These are phyloP conservation scores for Apotomis betuletana DNA, from an alignment of 2,888 invertebrate species.

Conservation along the genomic window DNA sequence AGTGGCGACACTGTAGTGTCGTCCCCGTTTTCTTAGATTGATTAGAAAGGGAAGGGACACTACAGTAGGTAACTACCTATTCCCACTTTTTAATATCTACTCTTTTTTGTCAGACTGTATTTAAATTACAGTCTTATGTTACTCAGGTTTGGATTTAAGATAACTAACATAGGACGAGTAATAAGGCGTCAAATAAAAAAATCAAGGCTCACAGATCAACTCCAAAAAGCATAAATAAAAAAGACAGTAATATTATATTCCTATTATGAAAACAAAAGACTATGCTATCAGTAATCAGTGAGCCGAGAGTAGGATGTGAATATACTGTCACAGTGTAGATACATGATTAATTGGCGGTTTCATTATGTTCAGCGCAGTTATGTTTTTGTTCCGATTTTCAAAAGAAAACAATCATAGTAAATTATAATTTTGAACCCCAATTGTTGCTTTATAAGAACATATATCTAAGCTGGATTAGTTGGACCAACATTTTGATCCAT, in stretches of 20 bases:
- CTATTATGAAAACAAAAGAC: too few relatives aligned
- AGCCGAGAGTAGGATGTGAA: conserved; percentile 21
- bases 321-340: conserved; percentile 38
- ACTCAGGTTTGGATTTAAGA: too few relatives aligned
- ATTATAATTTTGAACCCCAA: conserved; percentile 67
- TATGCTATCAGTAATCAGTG: conserved; percentile 15
- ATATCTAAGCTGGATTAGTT: conserved; percentile 42
- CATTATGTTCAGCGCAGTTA: conserved; percentile 20
- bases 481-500: conserved; percentile 51
- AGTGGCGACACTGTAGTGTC: too few relatives aligned
- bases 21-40: too few relatives aligned
- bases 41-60: too few relatives aligned
- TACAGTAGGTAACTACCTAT: too few relatives aligned
- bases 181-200: conserved; percentile 5
- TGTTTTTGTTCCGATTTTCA: conserved; percentile 8
- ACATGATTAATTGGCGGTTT: conserved; percentile 34
- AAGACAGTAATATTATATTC: neutral
- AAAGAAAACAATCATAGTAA: conserved; percentile 41
- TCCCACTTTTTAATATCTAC: too few relatives aligned
- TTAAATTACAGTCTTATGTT: too few relatives aligned
- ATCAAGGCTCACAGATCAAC: conserved; percentile 26
- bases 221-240: neutral
- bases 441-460: conserved; percentile 37
- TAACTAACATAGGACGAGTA: too few relatives aligned
- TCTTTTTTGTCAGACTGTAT: too few relatives aligned